Evolutionary conservation across 1,140 invertebrate genomes (phyloP).

Genomic region (Platyscapa corneri): DNA sequence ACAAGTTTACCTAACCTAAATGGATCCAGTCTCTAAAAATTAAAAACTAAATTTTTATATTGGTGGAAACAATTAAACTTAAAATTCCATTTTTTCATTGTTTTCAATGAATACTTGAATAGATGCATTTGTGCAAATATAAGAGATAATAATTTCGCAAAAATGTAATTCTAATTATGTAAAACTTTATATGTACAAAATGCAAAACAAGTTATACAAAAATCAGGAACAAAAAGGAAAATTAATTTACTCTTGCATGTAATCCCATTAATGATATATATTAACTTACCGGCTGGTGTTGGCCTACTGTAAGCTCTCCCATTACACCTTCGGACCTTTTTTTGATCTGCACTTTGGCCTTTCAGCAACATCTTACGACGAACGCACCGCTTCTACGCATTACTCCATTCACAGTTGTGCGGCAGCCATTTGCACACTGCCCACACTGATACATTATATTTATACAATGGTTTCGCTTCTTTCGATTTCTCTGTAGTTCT

Average conservation of each 20-base stretch:
- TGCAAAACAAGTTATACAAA: not conserved
- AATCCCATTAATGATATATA: constrained; percentile 42
- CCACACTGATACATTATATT: constrained; percentile 24
- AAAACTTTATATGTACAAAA: not conserved
- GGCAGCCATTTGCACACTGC: constrained; percentile 69
- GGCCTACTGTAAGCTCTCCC: constrained; percentile 59
- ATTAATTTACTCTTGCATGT: too few species aligned
- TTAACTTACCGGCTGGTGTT: constrained; percentile 69
- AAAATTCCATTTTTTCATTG: not conserved
- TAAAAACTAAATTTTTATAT: not conserved
- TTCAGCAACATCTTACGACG: constrained; percentile 70
- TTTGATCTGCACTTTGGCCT: constrained; percentile 61
- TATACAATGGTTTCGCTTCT: not conserved
- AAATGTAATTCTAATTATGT: not conserved
- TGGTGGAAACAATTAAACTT: too few species aligned
- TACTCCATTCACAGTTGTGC: constrained; percentile 62
- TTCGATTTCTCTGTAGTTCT: not conserved
- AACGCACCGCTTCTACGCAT: constrained; percentile 63
- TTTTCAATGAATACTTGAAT: not conserved
- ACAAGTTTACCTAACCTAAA: constrained; percentile 38
- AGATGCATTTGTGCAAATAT: constrained; percentile 47
- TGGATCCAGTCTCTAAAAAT: not conserved
- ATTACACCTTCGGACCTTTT: constrained; percentile 66
- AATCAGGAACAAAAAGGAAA: not conserved
- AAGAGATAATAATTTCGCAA: constrained; percentile 53